Percentiles rank a stretch among this genome's conserved stretches.
phyloP scores from a whole-genome alignment of 2,888 invertebrate genomes.

The Diaphora mendica region DNA sequence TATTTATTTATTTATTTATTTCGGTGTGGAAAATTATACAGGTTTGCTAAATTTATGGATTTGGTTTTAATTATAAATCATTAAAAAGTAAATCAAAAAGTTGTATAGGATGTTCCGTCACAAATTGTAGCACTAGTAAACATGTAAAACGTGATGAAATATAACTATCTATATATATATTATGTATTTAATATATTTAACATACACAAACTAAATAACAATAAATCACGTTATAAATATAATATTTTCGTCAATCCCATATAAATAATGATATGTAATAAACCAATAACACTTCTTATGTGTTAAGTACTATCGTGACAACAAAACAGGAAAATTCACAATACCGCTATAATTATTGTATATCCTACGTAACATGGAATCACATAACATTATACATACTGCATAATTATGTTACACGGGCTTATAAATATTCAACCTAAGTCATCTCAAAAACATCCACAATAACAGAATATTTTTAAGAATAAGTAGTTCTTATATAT shows the following conservation, averaged over 20 bases:
- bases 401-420: neutral
- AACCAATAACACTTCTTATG: constrained; percentile 6
- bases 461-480: neutral
- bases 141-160: neutral
- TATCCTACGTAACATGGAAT: constrained; percentile 2
- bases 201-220: constrained; percentile 14
- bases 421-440: neutral
- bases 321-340: constrained; percentile 8
- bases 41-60: neutral
- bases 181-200: constrained; percentile 8
- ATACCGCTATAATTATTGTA: neutral
- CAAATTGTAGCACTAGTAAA: neutral
- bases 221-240: constrained; percentile 31
- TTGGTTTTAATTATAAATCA: neutral
- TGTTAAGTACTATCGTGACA: constrained; percentile 13
- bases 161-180: neutral
- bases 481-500: neutral
- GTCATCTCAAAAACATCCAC: neutral
- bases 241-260: constrained; percentile 11
- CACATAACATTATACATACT: constrained; percentile 1
- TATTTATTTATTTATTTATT: too few species aligned
- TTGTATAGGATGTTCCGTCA: neutral
- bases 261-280: constrained; percentile 10
- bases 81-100: neutral
- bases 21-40: neutral